Conservation (phyloP, 2,797 vertebrate genomes). For the Lerista edwardsae region DNA sequence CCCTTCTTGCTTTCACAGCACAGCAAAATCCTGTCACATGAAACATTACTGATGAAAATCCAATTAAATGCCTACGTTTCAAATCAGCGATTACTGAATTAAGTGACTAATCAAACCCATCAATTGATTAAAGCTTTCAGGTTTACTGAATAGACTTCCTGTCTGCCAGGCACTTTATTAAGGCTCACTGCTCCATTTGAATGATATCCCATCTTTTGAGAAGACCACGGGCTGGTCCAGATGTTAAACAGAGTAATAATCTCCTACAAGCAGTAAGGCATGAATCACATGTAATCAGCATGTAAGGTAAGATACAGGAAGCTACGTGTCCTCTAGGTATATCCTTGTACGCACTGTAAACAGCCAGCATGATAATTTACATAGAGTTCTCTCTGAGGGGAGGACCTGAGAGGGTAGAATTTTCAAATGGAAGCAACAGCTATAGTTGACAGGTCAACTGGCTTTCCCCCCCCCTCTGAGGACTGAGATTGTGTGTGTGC, state of each 20-base stretch:
- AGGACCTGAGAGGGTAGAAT: neutral
- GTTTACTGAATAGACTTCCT: constrained; percentile 1
- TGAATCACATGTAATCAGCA: no score
- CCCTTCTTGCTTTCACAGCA: neutral
- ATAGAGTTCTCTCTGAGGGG: neutral
- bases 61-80: neutral
- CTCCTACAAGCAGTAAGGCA: neutral
- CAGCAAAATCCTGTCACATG: neutral
- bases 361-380: neutral
- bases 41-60: constrained; percentile 6
- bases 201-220: neutral
- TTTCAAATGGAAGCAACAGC: neutral
- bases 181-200: neutral
- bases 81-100: constrained; percentile 12
- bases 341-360: neutral
- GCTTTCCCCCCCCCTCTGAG: neutral
- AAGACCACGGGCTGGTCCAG: neutral
- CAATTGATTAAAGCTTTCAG: constrained; percentile 15
- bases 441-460: neutral
- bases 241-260: neutral
- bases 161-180: constrained; percentile 18
- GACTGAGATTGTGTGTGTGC: neutral
- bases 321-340: no score
- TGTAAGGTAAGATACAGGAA: no score
- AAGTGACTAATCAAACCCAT: constrained; percentile 1